Conservation (phyloP, 2,888 invertebrate genomes). For the Leptura quadrifasciata region DNA sequence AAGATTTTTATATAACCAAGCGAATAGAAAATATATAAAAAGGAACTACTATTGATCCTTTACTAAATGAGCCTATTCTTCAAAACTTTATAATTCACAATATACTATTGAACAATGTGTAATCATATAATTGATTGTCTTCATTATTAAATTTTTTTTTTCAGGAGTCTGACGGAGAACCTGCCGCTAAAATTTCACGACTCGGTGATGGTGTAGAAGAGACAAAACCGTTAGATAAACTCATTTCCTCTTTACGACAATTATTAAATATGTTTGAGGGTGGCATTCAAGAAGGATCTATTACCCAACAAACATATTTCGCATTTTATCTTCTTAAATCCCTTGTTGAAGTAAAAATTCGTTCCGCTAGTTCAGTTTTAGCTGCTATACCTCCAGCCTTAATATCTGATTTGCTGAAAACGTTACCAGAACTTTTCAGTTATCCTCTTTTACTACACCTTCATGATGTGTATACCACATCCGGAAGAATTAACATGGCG, state of each 20-base stretch:
- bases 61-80: no score
- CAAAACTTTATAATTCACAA: no score
- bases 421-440: constrained; percentile 85
- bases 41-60: no score
- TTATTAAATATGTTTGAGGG: constrained; percentile 83
- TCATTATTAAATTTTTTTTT: constrained; percentile 35
- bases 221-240: constrained; percentile 59
- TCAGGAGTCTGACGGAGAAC: constrained; percentile 67
- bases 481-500: constrained; percentile 89
- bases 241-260: constrained; percentile 78
- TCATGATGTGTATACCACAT: constrained; percentile 85
- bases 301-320: constrained; percentile 89
- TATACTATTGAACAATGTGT: no score
- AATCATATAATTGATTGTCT: no score
- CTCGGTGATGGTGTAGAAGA: constrained; percentile 60
- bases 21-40: no score
- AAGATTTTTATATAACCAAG: no score
- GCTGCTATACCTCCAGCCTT: constrained; percentile 85
- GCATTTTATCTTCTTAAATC: constrained; percentile 86
- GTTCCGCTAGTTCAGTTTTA: constrained; percentile 76
- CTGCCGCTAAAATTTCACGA: constrained; percentile 67
- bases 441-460: constrained; percentile 84
- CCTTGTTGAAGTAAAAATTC: constrained; percentile 84
- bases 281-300: constrained; percentile 79
- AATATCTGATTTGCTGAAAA: constrained; percentile 87